Conservation (phyloP, 2,888 invertebrate species). For the Catocala fraxini region DNA sequence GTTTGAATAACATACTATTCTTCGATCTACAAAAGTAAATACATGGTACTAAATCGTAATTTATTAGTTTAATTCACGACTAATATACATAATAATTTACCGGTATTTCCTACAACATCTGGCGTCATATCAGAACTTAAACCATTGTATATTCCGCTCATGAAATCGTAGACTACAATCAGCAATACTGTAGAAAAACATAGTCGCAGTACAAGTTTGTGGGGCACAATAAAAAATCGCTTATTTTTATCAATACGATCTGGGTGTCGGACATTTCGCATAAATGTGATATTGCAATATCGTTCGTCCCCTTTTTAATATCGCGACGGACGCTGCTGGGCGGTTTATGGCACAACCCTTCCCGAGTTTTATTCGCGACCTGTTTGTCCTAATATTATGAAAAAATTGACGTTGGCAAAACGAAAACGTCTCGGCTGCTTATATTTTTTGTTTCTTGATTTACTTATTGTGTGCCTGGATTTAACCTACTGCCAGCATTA, state of each 20-base stretch:
- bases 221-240: conserved; percentile 85
- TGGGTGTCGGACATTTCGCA: conserved; percentile 87
- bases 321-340: conserved; percentile 84
- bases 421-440: conserved; percentile 68
- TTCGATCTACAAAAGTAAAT: no score
- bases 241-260: conserved; percentile 88
- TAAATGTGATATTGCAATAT: conserved; percentile 88
- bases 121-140: conserved; percentile 15
- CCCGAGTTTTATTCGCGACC: conserved; percentile 86
- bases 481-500: background rate
- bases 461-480: conserved; percentile 15
- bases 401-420: conserved; percentile 85
- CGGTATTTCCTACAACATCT: background rate
- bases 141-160: conserved; percentile 43
- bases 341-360: conserved; percentile 87
- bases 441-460: conserved; percentile 60
- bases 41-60: no score
- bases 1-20: no score
- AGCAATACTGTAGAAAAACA: conserved; percentile 58
- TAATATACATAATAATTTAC: background rate
- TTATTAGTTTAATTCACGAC: no score
- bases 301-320: conserved; percentile 87
- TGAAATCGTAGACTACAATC: conserved; percentile 54
- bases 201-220: conserved; percentile 65
- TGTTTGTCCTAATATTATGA: conserved; percentile 87